phyloP scores from a whole-genome alignment of 1,140 invertebrate genomes.

The Capitella teleta region DNA sequence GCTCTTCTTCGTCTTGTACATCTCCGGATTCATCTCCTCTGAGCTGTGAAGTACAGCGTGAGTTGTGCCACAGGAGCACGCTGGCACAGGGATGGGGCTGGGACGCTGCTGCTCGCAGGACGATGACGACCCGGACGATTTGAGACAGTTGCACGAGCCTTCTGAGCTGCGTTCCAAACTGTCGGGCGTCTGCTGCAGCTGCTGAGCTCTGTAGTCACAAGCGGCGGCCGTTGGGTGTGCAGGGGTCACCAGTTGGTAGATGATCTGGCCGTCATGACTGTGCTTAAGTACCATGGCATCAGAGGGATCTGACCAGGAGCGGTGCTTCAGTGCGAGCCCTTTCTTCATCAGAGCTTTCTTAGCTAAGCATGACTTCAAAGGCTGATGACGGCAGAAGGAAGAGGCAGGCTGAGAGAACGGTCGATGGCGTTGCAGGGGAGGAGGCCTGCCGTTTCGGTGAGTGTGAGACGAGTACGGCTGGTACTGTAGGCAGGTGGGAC shows the following conservation, averaged over 20 bases:
- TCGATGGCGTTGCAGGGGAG: too few species aligned
- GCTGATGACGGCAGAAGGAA: too few species aligned
- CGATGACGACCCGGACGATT: neutral
- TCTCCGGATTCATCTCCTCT: conserved; percentile 3
- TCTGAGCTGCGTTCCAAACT: neutral
- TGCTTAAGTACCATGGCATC: conserved; percentile 4
- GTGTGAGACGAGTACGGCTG: too few species aligned
- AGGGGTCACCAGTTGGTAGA: conserved; percentile 6
- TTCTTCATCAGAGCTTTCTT: too few species aligned
- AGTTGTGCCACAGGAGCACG: conserved; percentile 1
- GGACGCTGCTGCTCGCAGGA: neutral
- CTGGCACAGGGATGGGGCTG: conserved; percentile 3
- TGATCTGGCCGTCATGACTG: conserved; percentile 2
- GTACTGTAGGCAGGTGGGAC: too few species aligned
- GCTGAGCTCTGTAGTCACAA: neutral
- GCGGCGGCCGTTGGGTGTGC: neutral
- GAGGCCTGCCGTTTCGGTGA: too few species aligned
- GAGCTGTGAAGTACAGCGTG: conserved; percentile 5
- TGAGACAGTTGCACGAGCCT: too few species aligned
- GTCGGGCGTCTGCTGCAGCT: neutral
- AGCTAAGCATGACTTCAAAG: conserved; percentile 5
- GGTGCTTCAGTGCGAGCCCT: neutral
- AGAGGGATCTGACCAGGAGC: conserved; percentile 5
- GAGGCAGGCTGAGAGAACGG: too few species aligned
- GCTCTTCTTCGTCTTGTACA: conserved; percentile 11